These are phyloP conservation scores for Ganaspis brasiliensis DNA, from an alignment of 2,888 invertebrate genomes.

Conservation along the genomic window DNA sequence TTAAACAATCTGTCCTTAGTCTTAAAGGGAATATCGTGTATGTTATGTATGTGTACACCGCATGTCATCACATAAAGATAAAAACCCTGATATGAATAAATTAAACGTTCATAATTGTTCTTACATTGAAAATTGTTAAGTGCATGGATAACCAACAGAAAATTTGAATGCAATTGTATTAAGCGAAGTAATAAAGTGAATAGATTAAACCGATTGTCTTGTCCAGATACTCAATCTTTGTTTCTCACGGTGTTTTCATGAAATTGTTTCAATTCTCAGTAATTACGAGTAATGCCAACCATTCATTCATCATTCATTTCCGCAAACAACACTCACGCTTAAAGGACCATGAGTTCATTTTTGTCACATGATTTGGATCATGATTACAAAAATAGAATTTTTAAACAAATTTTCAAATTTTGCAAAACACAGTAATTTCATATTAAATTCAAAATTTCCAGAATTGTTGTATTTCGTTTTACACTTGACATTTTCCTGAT, in stretches of 20 bases:
- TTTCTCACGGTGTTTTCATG: slow-evolving; percentile 8
- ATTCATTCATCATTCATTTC: slow-evolving; percentile 1
- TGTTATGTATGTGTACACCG: no score
- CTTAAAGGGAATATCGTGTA: no score
- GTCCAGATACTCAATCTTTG: neutral
- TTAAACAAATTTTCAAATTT: no score
- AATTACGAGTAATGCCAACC: neutral
- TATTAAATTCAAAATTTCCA: no score
- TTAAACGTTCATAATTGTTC: neutral
- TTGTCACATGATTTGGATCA: neutral
- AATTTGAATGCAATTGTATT: slow-evolving; percentile 2
- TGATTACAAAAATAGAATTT: no score
- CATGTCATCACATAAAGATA: no score
- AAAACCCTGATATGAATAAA: neutral
- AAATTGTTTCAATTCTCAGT: slow-evolving; percentile 7
- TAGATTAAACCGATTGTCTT: slow-evolving; percentile 16
- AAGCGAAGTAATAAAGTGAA: neutral
- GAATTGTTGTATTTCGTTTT: no score
- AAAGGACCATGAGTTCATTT: neutral
- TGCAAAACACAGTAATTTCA: no score
- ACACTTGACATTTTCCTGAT: no score
- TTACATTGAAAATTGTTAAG: slow-evolving; percentile 4
- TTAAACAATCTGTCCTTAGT: no score
- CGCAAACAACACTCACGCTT: neutral
- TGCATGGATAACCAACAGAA: neutral